Evolutionary conservation across 2,797 vertebrate genomes (phyloP).

Genomic region (Rousettus madagascariensis): DNA sequence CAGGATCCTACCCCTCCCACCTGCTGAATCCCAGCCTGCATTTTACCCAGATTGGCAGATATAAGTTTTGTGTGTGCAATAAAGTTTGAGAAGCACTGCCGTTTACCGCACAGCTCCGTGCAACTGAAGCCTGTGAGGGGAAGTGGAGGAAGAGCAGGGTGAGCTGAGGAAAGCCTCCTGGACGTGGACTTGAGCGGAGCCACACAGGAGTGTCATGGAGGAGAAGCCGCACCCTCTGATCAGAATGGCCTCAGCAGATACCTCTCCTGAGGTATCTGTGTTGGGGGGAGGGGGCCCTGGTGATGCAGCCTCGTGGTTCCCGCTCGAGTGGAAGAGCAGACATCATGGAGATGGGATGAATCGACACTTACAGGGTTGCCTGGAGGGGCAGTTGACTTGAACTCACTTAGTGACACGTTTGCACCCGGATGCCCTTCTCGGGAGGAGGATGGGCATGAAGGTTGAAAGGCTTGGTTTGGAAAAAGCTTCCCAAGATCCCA

Average conservation of each 20-base stretch:
- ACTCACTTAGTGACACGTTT: rapidly evolving
- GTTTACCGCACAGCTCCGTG: rapidly evolving
- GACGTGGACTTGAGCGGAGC: not conserved
- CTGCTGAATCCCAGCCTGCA: not conserved
- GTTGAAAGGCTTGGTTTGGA: not conserved
- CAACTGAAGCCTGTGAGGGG: not conserved
- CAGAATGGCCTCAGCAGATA: not conserved
- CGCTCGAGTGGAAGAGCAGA: not conserved
- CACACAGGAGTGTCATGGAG: rapidly evolving
- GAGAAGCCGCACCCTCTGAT: not conserved
- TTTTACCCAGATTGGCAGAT: not conserved
- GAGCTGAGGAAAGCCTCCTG: not conserved
- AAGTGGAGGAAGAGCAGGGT: no score
- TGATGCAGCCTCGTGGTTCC: not conserved
- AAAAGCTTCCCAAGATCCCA: not conserved
- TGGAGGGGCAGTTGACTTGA: rapidly evolving
- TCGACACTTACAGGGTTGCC: rapidly evolving
- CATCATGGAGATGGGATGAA: rapidly evolving
- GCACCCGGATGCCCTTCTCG: not conserved
- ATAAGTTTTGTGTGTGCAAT: rapidly evolving
- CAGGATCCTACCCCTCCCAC: not conserved
- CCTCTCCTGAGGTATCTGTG: not conserved
- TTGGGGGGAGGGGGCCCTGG: no score
- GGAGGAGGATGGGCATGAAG: not conserved
- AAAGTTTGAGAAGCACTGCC: not conserved